Conservation (phyloP, 2,797 vertebrate genomes). For the Galagoides demidoff region DNA sequence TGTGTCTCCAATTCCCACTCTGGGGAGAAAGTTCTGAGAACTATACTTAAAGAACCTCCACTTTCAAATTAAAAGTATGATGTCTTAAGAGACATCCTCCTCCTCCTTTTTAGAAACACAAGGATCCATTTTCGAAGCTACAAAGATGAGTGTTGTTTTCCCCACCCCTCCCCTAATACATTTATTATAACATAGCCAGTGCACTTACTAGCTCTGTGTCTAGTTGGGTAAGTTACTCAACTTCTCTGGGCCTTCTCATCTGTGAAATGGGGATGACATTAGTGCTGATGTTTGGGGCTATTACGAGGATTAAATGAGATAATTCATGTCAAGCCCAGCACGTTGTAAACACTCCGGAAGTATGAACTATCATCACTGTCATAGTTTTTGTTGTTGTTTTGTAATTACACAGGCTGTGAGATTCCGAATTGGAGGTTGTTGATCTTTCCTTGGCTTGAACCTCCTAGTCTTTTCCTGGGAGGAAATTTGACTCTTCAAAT, state of each 20-base stretch:
- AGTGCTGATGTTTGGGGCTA: neutral
- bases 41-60: neutral
- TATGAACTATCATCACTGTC: neutral
- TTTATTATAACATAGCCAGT: neutral
- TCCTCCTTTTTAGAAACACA: neutral
- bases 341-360: neutral
- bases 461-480: slow-evolving; percentile 51
- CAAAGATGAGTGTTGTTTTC: neutral
- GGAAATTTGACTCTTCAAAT: slow-evolving; percentile 26
- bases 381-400: slow-evolving; percentile 9
- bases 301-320: slow-evolving; percentile 34
- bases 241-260: slow-evolving; percentile 9
- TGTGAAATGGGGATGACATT: slow-evolving; percentile 37
- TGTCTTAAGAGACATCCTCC: neutral
- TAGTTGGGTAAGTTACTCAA: neutral
- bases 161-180: neutral
- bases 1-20: neutral
- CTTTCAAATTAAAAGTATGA: slow-evolving; percentile 4
- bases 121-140: slow-evolving; percentile 26
- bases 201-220: neutral
- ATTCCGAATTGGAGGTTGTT: neutral
- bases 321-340: neutral
- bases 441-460: neutral
- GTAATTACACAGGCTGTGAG: neutral
- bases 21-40: neutral